Evolutionary conservation across 2,113 vertebrate species (phyloP), one percentile per base, ranked within the genome.

Genomic region (Sterrhoptilus dennistouni): DNA sequence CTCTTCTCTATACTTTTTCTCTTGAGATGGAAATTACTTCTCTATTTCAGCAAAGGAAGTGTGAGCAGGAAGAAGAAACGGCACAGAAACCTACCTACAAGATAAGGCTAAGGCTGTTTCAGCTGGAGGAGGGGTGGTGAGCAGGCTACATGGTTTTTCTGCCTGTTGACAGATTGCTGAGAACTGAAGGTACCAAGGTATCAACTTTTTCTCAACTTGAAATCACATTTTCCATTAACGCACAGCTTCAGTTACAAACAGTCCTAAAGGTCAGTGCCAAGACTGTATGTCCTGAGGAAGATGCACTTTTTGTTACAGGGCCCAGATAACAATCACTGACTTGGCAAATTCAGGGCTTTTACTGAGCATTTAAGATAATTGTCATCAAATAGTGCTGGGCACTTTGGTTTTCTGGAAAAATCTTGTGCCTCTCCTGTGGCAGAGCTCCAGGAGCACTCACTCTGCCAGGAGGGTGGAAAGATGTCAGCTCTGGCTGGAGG

Each of bases 391-490:
- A 24, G 66, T 65, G 83, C 31, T 54, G 38, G 47, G 56, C 33
- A 33, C 18, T 68, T 65, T 16, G 5, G 24, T 56, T 81, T 81
- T 77, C 69, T 35, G 64, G 84, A 87, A 72, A 52, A 87, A 31
- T 52, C 56, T 52, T 63, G 72, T 42, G 50, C 29, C 21, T 47
- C 35, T 80, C n/a, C 50, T 36, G 65, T 3, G 4, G 57, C 78
- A 54, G 24, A 79, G 61, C 53, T 85, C 65, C 66, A 79, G 25
- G 31, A 79, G 36, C 1, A 2, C 50, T 64, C 19, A 15, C 59
- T 74, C 42, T 1, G 3, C 54, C 18, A 7, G 33, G 0, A 3
- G 3, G 44, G 33, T 14, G 4, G 66, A 17, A 49, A 71, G 79
- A 52, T 22, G 45, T 35, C 78, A 49, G 31, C 12, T 36, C 54